phyloP scores from a whole-genome alignment of 1,140 invertebrate genomes.

The Eciton burchellii region DNA sequence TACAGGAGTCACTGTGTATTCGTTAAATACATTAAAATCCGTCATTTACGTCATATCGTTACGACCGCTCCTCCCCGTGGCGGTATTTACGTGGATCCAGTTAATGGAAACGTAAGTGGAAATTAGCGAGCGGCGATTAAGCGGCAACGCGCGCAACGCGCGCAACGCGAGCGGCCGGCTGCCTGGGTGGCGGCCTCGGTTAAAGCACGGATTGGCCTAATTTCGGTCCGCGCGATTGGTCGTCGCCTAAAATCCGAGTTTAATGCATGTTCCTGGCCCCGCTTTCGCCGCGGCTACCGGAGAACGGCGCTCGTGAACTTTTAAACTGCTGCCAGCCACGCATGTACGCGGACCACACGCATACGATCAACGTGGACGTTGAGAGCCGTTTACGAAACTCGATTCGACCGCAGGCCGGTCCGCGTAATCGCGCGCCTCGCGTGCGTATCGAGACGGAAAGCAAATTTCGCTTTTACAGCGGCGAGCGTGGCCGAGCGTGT shows the following conservation, averaged over 20 bases:
- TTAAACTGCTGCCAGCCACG: constrained; percentile 64
- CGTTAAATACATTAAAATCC: constrained; percentile 28
- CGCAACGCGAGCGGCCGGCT: background rate
- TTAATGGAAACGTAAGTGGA: constrained; percentile 29
- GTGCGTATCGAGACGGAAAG: constrained; percentile 57
- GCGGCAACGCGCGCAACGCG: background rate
- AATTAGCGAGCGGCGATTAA: constrained; percentile 47
- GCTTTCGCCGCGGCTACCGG: constrained; percentile 25
- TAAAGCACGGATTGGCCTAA: constrained; percentile 68
- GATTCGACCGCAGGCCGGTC: constrained; percentile 54
- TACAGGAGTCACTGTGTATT: background rate
- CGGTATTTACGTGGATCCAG: background rate
- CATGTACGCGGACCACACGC: constrained; percentile 71
- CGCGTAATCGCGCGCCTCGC: constrained; percentile 65
- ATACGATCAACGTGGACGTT: constrained; percentile 63
- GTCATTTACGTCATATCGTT: constrained; percentile 37
- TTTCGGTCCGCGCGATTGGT: constrained; percentile 43
- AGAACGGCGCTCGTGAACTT: constrained; percentile 37
- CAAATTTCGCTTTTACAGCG: constrained; percentile 18
- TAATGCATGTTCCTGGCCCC: constrained; percentile 38
- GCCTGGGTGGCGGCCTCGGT: constrained; percentile 63
- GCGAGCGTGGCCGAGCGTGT: constrained; percentile 1
- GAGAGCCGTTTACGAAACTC: constrained; percentile 71
- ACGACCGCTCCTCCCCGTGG: constrained; percentile 29
- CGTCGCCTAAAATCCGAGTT: constrained; percentile 61